These are phyloP conservation scores for Athene noctua DNA, from an alignment of 2,113 vertebrate genomes.

Conservation along the genomic window DNA sequence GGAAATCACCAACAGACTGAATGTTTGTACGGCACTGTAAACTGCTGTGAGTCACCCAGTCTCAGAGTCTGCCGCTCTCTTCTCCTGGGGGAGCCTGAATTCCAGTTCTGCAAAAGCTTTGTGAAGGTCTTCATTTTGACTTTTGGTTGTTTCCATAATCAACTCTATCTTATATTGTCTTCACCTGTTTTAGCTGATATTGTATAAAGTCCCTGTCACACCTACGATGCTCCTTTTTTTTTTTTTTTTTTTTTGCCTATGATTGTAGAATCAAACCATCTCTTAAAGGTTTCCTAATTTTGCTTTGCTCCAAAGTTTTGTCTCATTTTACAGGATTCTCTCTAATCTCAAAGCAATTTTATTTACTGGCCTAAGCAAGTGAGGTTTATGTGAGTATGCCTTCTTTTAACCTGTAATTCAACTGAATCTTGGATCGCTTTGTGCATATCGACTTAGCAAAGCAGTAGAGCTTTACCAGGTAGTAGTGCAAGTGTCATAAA, in stretches of 20 bases:
- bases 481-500: not conserved
- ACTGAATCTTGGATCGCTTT: not conserved
- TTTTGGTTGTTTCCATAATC: not conserved
- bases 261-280: not conserved
- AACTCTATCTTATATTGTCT: not conserved
- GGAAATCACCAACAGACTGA: not conserved
- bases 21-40: not conserved
- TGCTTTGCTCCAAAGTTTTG: not conserved
- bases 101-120: not conserved
- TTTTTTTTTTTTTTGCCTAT: not conserved
- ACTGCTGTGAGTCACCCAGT: not conserved
- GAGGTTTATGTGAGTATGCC: not conserved
- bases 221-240: not conserved
- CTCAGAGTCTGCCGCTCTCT: not conserved
- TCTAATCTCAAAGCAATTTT: not conserved
- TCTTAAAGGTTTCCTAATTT: not conserved
- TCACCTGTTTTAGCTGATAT: not conserved
- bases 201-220: not conserved
- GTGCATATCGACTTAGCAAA: not conserved
- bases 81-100: not conserved
- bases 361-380: not conserved
- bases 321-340: not conserved
- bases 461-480: not conserved
- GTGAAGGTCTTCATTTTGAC: not conserved
- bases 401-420: not conserved